These are phyloP conservation scores for Bedellia somnulentella DNA, from an alignment of 2,888 invertebrate species.

Conservation along the genomic window DNA sequence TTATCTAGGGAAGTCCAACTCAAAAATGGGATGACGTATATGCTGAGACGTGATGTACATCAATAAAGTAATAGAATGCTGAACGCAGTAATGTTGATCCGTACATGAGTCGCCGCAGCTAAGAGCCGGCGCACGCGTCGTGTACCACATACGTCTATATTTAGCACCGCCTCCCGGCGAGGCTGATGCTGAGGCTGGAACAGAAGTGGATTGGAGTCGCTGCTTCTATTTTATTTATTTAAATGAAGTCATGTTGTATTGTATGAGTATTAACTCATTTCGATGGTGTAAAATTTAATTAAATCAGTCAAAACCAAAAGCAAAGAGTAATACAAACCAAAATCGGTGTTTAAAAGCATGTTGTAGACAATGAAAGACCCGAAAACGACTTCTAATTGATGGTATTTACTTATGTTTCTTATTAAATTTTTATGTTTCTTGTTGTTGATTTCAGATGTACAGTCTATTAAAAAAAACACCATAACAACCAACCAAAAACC, in stretches of 20 bases:
- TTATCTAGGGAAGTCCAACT: too few relatives aligned
- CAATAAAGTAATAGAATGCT: constrained; percentile 9
- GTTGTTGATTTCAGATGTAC: too few relatives aligned
- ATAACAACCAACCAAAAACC: too few relatives aligned
- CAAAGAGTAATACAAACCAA: background rate
- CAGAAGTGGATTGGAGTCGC: background rate
- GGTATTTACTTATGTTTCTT: too few relatives aligned
- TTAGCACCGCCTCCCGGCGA: constrained; percentile 45
- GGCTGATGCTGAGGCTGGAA: constrained; percentile 13
- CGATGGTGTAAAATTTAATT: background rate
- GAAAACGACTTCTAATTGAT: too few relatives aligned
- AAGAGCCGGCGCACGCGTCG: constrained; percentile 44
- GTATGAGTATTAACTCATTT: background rate
- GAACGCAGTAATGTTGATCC: constrained; percentile 7
- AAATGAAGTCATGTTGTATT: too few relatives aligned
- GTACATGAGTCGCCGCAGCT: constrained; percentile 33
- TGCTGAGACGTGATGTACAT: too few relatives aligned
- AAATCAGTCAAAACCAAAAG: background rate
- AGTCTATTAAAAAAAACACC: too few relatives aligned
- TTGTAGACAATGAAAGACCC: background rate
- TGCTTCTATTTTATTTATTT: too few relatives aligned
- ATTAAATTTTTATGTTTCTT: too few relatives aligned
- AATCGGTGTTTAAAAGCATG: background rate
- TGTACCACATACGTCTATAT: constrained; percentile 45
- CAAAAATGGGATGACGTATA: too few relatives aligned